Evolutionary conservation across 2,113 vertebrate genomes (phyloP), one percentile per base, ranked within the genome.

Genomic region (Todiramphus chloris): DNA sequence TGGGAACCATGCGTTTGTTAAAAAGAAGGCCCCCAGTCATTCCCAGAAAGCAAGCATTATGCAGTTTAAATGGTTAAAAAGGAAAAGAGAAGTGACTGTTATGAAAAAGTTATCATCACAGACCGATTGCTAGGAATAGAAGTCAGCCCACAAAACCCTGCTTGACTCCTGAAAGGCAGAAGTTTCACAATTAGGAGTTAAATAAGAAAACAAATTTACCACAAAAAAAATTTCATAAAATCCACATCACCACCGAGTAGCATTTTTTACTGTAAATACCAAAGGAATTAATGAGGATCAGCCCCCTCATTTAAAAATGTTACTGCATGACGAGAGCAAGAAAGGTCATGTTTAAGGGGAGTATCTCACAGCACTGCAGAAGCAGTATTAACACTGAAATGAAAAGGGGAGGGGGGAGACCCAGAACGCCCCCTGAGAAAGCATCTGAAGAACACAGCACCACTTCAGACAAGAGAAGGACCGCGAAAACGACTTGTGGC

Each of bases 261-360:
- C n/a, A 44, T 16, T 80, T 91, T 79, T 69, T 37, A 48, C 8
- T 60, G 83, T 50, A 93, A 97, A 95, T 77, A 90, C n/a, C 59
- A 63, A 75, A 81, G 48, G 89, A 63, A 68, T 80, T 67, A 46
- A 31, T 28, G 50, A 33, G 83, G 58, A 68, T 62, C 39, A 80
- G 35, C 33, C 76, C 48, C 30, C 6, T 35, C 14, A 48, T 69
- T 93, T 58, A 63, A 90, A 97, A 95, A 81, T 73, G 33, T 85
- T 73, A 63, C 30, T 37, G 16, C 77, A 43, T 28, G 56, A 16
- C 2, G 33, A 70, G 51, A 85, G 59, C 56, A 77, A 39, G 46
- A 77, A 89, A 89, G 91, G 69, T 78, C 51, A 25, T n/a, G 55
- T 58, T 62, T 93, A 48, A 94, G 64, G 43, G 46, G 43, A 88